Conservation (phyloP, 2,888 invertebrate species). For the Lumbricus terrestris region DNA sequence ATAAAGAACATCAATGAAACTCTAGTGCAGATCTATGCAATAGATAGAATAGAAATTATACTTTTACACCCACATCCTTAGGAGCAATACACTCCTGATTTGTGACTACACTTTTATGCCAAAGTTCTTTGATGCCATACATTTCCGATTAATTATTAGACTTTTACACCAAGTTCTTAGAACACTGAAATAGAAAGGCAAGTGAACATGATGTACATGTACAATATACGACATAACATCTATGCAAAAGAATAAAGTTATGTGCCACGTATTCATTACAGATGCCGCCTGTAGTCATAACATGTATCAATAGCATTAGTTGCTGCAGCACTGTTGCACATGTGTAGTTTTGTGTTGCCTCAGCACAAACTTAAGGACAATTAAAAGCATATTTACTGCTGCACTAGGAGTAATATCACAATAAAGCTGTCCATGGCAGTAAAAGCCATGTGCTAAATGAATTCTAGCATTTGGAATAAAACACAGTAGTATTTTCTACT, state of each 20-base stretch:
- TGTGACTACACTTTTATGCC: no score
- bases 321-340: neutral
- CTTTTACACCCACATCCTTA: no score
- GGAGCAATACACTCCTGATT: no score
- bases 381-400: neutral
- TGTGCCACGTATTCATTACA: neutral
- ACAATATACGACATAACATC: neutral
- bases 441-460: neutral
- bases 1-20: neutral
- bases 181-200: no score
- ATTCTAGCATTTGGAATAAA: neutral
- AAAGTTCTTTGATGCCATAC: no score
- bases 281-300: neutral
- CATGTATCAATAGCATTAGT: neutral
- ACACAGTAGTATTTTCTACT: neutral
- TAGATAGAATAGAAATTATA: no score
- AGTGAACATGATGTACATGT: no score
- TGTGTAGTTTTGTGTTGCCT: neutral
- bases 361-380: neutral
- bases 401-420: neutral
- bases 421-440: neutral
- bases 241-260: neutral
- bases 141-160: no score
- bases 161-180: no score
- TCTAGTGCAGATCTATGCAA: no score